These are phyloP conservation scores for Lytechinus pictus DNA, from an alignment of 35 echinoderm and acorn worm genomes.

Conservation along the genomic window DNA sequence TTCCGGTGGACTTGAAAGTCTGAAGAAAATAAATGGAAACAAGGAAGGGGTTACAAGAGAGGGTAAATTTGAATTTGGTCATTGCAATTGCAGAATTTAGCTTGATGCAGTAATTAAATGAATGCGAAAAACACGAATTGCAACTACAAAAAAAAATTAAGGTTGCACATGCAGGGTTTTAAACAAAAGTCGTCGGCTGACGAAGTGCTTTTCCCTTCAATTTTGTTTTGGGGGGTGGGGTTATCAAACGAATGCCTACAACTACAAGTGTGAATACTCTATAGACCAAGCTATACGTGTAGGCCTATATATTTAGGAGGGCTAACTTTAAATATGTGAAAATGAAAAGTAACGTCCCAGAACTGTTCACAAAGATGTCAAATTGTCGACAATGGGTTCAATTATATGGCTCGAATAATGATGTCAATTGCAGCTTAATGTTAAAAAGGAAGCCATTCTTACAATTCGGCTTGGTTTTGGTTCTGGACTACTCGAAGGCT, in stretches of 20 bases:
- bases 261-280: not conserved
- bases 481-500: not conserved
- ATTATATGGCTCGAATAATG: not conserved
- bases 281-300: not conserved
- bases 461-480: not conserved
- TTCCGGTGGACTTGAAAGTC: not conserved
- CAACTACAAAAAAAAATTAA: not conserved
- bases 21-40: not conserved
- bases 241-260: not conserved
- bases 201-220: not conserved
- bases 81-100: not conserved
- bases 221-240: not conserved
- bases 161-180: not conserved
- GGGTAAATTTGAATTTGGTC: not conserved
- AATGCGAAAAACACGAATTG: not conserved
- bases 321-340: not conserved
- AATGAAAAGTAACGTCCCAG: not conserved
- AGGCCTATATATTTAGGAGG: not conserved
- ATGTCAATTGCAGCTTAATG: slow-evolving; percentile 2
- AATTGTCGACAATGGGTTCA: not conserved
- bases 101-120: not conserved
- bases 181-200: not conserved
- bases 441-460: slow-evolving; percentile 18
- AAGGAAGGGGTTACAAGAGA: not conserved
- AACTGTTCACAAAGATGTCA: not conserved